These are phyloP conservation scores for Ascaphus truei DNA, from an alignment of 2,113 vertebrate genomes.

Conservation along the genomic window DNA sequence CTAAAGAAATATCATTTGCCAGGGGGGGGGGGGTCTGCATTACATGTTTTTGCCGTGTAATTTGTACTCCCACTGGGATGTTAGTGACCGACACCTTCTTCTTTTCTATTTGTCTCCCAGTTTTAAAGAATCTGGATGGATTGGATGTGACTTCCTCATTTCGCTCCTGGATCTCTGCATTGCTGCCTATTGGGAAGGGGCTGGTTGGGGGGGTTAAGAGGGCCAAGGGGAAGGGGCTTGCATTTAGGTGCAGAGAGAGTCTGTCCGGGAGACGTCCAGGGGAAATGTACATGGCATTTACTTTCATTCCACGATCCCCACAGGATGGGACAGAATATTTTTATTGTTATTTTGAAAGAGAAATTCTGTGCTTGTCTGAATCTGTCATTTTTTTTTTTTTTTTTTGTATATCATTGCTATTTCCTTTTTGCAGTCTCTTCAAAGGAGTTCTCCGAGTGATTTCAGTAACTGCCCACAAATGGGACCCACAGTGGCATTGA, in stretches of 20 bases:
- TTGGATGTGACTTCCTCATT: constrained; percentile 45
- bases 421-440: constrained; percentile 53
- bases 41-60: no score
- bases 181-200: constrained; percentile 41
- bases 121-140: constrained; percentile 59
- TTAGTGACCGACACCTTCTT: no score
- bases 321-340: constrained; percentile 44
- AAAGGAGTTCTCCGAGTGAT: constrained; percentile 47
- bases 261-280: constrained; percentile 35
- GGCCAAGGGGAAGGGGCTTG: constrained; percentile 25
- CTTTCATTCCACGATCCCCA: constrained; percentile 46
- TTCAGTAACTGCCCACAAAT: constrained; percentile 21
- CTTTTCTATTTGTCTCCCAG: constrained; percentile 44
- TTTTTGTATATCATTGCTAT: constrained; percentile 39
- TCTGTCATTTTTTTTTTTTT: constrained; percentile 43
- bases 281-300: constrained; percentile 41
- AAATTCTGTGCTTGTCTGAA: constrained; percentile 57
- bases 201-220: background rate
- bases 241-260: constrained; percentile 27
- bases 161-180: constrained; percentile 49
- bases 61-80: no score
- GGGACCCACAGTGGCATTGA: constrained; percentile 6
- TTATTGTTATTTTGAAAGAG: constrained; percentile 51
- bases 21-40: no score
- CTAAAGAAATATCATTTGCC: no score